A percentile compares a stretch with the other conserved stretches of the same genome.
These are phyloP conservation scores for Omphaloscelis lunosa DNA, from an alignment of 2,888 invertebrate genomes.

Conservation along the genomic window DNA sequence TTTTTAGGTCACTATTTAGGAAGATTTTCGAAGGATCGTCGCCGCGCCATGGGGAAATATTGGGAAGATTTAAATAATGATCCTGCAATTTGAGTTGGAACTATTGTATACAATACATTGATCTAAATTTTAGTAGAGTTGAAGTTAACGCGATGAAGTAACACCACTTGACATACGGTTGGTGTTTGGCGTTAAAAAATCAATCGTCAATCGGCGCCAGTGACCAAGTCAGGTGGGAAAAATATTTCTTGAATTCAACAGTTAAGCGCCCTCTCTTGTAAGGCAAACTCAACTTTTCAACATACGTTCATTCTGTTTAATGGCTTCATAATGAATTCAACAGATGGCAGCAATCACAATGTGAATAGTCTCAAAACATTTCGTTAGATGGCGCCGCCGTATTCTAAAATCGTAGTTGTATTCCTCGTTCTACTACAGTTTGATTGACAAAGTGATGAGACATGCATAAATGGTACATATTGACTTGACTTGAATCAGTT, in stretches of 20 bases:
- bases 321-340: neutral
- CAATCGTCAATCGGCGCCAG: too few relatives aligned
- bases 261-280: constrained; percentile 39
- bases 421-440: neutral
- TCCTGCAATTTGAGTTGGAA: neutral
- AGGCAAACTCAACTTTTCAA: neutral
- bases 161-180: neutral
- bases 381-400: constrained; percentile 33
- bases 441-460: constrained; percentile 34
- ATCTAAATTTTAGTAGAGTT: too few relatives aligned
- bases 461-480: constrained; percentile 8
- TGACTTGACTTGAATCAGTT: constrained; percentile 29
- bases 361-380: neutral
- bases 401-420: neutral
- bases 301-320: neutral
- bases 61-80: neutral
- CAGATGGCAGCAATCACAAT: constrained; percentile 37
- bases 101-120: too few relatives aligned
- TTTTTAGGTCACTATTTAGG: constrained; percentile 2
- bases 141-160: too few relatives aligned
- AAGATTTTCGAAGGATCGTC: neutral
- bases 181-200: neutral
- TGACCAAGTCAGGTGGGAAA: neutral
- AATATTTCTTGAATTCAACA: neutral
- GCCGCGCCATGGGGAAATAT: neutral